Evolutionary conservation across 2,888 invertebrate species (phyloP).

Genomic region (Sipha maydis): DNA sequence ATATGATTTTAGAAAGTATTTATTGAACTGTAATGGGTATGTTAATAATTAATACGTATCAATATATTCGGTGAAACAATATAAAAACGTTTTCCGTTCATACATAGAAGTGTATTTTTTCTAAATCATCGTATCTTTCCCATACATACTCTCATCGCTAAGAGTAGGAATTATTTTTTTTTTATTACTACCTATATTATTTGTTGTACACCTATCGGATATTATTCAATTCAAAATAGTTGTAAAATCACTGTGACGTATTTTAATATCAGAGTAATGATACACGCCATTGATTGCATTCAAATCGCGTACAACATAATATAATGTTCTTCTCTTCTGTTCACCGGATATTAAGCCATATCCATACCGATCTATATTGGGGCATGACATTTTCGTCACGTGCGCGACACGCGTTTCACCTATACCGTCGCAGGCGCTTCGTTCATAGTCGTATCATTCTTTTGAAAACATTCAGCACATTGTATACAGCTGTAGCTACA

Average conservation of each 20-base stretch:
- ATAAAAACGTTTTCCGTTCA: too few species aligned
- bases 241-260: neutral
- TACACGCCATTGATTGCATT: slow-evolving; percentile 35
- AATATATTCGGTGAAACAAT: too few species aligned
- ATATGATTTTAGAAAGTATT: too few species aligned
- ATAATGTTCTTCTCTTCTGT: slow-evolving; percentile 30
- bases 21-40: too few species aligned
- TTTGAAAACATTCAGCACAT: slow-evolving; percentile 6
- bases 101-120: too few species aligned
- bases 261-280: neutral
- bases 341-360: slow-evolving; percentile 15
- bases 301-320: slow-evolving; percentile 9
- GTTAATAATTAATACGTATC: too few species aligned
- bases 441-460: neutral
- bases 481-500: neutral
- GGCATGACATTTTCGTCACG: slow-evolving; percentile 40
- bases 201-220: too few species aligned
- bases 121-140: too few species aligned
- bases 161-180: too few species aligned
- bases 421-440: slow-evolving; percentile 12
- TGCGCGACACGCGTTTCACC: slow-evolving; percentile 58
- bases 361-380: slow-evolving; percentile 23
- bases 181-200: too few species aligned
- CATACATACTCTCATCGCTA: too few species aligned
- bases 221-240: too few species aligned